Evolutionary conservation across 2,113 vertebrate species (phyloP).

Genomic region (Otus sunia): DNA sequence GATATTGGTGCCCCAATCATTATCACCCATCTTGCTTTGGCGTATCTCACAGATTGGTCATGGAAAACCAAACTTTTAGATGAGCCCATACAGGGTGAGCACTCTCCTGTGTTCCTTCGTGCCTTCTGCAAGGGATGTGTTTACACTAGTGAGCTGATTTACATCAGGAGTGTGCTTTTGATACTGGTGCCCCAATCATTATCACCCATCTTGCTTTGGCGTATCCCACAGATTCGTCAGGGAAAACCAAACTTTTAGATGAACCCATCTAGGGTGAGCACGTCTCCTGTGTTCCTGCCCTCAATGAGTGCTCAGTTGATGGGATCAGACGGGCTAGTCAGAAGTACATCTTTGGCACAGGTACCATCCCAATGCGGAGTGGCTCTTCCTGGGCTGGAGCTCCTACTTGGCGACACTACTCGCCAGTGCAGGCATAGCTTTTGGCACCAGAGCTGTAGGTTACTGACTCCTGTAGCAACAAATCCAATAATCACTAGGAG

Average conservation of each 20-base stretch:
- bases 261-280: fast-evolving
- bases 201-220: not conserved
- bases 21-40: not conserved
- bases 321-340: not conserved
- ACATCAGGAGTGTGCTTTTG: not conserved
- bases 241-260: not conserved
- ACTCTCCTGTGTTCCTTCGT: too few relatives aligned
- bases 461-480: not conserved
- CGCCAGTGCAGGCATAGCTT: not conserved
- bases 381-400: not conserved
- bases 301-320: not conserved
- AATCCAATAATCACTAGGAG: fast-evolving
- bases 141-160: not conserved
- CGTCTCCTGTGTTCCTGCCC: not conserved
- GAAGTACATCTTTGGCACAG: fast-evolving
- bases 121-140: not conserved
- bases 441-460: not conserved
- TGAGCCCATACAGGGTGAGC: too few relatives aligned
- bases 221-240: not conserved
- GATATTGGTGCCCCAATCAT: too few relatives aligned
- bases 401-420: not conserved
- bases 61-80: too few relatives aligned
- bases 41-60: not conserved
- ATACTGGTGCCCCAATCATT: too few relatives aligned
- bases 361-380: fast-evolving